Base-by-base conservation (phyloP, 2,888 invertebrate species). In the Portevinia maculata region DNA sequence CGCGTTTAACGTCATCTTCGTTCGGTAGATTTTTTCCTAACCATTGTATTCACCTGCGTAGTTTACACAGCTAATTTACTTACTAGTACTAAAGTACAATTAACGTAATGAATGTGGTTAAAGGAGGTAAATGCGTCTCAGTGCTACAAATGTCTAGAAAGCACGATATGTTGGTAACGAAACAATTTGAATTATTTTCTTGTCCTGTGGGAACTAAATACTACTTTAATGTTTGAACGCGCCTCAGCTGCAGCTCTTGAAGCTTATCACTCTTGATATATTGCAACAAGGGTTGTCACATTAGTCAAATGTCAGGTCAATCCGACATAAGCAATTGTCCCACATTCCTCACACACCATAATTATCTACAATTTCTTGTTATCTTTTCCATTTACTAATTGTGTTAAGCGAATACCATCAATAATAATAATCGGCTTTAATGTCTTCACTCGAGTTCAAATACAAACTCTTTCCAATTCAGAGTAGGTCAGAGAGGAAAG, bases 401-500 rank as follows among this genome's bases (percentile, higher is more conserved):
- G 28, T 57, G 34, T 57, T 39, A 48, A 37, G 15, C 39, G 3
- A 19, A 50, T 11, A 1, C 13, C 37, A 37, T 30, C 32, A 5
- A 17, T 34, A 39, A 55, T 19, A 67, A 53, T n/a, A 53, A 53
- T 32, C 21, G 32, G 24, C 24, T 41, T 32, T 30, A 17, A 9
- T 44, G 21, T 9, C 17, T 55, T 11, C 24, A 15, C 34, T 24
- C 8, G 2, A 21, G 13, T 41, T 59, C 7, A 39, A 50, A 44
- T 44, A 15, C 13, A n/a, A 21, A 44, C 50, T 24, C 37, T 41
- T 74, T 79, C 32, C 24, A 44, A 39, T 79, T 41, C 9, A 30
- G 41, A 79, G 74, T 62, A 74, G 74, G 79, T 79, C 74, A 67
- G 0, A 11, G 30, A 5, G 21, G 46, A 48, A 65, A 55, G 2